phyloP scores from a whole-genome alignment of 1,140 invertebrate genomes.

The Apis cerana region DNA sequence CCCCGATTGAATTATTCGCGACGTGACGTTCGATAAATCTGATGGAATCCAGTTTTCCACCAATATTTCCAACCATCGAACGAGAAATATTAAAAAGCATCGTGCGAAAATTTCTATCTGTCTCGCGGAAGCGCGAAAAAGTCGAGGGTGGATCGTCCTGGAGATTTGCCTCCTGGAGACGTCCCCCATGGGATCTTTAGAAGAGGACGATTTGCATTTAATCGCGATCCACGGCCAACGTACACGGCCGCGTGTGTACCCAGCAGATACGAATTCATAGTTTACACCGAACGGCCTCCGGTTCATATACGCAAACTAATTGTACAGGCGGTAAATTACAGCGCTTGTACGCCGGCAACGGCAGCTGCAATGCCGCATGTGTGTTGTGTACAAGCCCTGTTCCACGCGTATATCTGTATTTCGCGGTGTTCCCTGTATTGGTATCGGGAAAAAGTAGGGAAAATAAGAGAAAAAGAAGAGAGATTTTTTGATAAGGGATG shows the following conservation, averaged over 20 bases:
- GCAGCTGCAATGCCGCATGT: slow-evolving; percentile 64
- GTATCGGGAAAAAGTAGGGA: neutral
- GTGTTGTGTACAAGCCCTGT: slow-evolving; percentile 54
- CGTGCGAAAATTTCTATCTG: neutral
- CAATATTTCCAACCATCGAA: too few species aligned
- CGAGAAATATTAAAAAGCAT: too few species aligned
- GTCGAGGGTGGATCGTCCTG: neutral
- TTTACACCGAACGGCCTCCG: slow-evolving; percentile 65
- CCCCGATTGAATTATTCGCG: too few species aligned
- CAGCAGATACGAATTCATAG: slow-evolving; percentile 68
- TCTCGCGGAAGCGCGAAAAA: neutral
- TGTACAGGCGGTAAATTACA: slow-evolving; percentile 68
- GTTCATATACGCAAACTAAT: slow-evolving; percentile 70
- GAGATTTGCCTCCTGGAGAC: neutral
- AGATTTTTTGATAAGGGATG: neutral
- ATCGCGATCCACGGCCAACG: slow-evolving; percentile 60
- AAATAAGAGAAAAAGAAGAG: neutral
- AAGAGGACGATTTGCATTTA: slow-evolving; percentile 65
- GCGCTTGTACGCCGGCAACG: slow-evolving; percentile 66
- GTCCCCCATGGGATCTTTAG: slow-evolving; percentile 40
- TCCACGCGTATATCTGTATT: slow-evolving; percentile 34
- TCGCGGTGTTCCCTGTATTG: neutral
- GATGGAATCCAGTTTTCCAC: too few species aligned
- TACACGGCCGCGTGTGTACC: slow-evolving; percentile 62
- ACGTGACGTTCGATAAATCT: too few species aligned